Evolutionary conservation across 30 jellyfish, hydroid and myxozoan genomes (phyloP), one percentile per base, ranked within the genome.

Genomic region (Hydra vulgaris): DNA sequence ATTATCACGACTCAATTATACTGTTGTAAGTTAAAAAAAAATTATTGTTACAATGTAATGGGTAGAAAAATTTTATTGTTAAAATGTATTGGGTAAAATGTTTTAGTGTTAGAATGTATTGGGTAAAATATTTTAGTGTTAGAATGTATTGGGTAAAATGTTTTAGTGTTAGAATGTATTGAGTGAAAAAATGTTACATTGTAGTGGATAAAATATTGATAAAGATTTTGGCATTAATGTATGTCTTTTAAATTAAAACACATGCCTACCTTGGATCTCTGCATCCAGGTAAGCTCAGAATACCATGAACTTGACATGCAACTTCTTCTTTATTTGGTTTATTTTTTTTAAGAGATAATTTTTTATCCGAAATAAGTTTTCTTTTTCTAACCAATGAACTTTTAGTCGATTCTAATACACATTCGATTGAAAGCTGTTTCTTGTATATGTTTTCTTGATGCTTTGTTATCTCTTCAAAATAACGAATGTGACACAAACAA

Each of bases 281-380:
- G 19, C 89, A 70, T 18, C 96, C 96, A 67, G 88, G 96, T 18
- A 87, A 74, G 1, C 88, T 71, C 19, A 87, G 88, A 24, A 87
- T 61, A 21, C 96, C 96, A 66, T 74, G 87, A 1, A 87, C 84
- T 73, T 78, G 83, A 71, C 96, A 87, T 7, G 96, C 96, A 15
- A 87, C 78, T 27, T 25, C 40, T 27, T 82, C 95, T 1, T 21
- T 54, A 18, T 66, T 61, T 16, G 18, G 25, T 26, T 80, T 27
- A 25, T 16, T 71, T 66, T 67, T 25, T 0, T 0, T 23, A 12
- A 3, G 61, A 40, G 8, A 40, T 12, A 40, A 40, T 40, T 40
- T 40, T 12, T 5, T 40, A 40, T 40, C 61, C 8, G 61, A 40
- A 40, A 40, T 12, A 12, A 40, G 12, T 12, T 40, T 40, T 12